Conservation (phyloP, 2,797 vertebrate genomes). For the Agapornis canus region DNA sequence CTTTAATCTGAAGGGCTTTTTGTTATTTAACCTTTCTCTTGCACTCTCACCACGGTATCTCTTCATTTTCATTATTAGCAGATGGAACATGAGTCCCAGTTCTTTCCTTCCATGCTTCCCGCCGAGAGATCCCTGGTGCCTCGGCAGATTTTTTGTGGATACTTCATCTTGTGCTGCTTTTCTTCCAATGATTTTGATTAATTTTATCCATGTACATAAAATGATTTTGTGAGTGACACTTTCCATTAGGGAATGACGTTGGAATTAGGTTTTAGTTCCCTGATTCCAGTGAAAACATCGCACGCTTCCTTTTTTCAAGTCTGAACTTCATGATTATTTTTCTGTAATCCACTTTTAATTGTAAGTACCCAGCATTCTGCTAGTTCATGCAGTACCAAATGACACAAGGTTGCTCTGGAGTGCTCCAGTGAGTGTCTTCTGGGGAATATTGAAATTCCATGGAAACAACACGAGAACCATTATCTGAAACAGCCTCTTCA, state of each 20-base stretch:
- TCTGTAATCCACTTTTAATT: conserved; percentile 31
- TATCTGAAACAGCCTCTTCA: conserved; percentile 41
- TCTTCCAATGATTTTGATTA: conserved; percentile 2
- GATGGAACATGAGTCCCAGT: conserved; percentile 2
- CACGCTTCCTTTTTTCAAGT: neutral
- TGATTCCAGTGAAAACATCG: neutral
- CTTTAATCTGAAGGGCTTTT: neutral
- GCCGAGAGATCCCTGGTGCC: conserved; percentile 20
- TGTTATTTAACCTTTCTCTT: neutral
- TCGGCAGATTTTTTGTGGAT: conserved; percentile 20
- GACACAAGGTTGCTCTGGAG: conserved; percentile 11
- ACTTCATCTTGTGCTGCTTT: neutral
- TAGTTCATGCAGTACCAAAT: neutral
- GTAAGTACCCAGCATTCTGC: neutral
- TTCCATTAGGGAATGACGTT: neutral
- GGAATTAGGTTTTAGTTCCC: neutral
- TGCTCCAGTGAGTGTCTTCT: neutral
- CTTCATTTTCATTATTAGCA: conserved; percentile 27
- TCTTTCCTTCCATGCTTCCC: neutral
- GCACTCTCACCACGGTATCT: neutral
- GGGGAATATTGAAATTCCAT: conserved; percentile 50
- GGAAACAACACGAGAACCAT: conserved; percentile 32
- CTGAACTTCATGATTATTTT: neutral
- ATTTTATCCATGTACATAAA: conserved; percentile 1
- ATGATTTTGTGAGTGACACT: conserved; percentile 11